Percentiles rank a stretch among this genome's conserved stretches.
Conservation (phyloP, 2,797 vertebrate genomes). For the Leptatherina wallacei region DNA sequence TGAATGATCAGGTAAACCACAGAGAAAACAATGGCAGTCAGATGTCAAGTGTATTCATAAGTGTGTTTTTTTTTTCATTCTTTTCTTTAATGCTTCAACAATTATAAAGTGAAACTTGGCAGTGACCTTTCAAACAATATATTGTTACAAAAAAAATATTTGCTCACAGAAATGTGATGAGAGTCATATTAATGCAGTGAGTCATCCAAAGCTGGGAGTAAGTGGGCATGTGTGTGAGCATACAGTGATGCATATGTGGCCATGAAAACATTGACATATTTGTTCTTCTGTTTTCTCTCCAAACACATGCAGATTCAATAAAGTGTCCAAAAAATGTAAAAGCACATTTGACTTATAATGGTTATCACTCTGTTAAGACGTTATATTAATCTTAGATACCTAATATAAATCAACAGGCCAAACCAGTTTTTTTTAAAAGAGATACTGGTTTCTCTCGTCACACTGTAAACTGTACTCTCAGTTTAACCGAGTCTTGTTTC, state of each 20-base stretch:
- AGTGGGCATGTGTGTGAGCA: constrained; percentile 29
- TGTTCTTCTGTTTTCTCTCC: constrained; percentile 6
- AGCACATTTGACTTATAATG: not conserved
- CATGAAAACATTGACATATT: constrained; percentile 13
- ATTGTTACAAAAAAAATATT: constrained; percentile 29
- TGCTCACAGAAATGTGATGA: constrained; percentile 14
- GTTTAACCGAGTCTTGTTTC: not conserved
- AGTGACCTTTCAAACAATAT: constrained; percentile 35
- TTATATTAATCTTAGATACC: not conserved
- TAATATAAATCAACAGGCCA: not conserved
- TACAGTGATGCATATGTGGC: constrained; percentile 2
- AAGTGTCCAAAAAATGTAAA: constrained; percentile 1
- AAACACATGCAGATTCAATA: not conserved
- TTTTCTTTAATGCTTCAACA: constrained; percentile 9
- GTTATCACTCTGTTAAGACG: not conserved
- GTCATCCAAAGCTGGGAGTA: constrained; percentile 38
- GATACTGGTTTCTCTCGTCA: not conserved
- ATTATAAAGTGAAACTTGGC: constrained; percentile 57
- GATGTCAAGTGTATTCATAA: not conserved
- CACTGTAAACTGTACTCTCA: constrained; percentile 8
- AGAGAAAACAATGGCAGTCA: constrained; percentile 2
- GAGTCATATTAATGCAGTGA: constrained; percentile 45
- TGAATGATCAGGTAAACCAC: constrained; percentile 15
- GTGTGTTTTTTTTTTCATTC: constrained; percentile 8
- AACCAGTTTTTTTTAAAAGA: not conserved